phyloP scores from a whole-genome alignment of 2,797 vertebrate genomes.

The Coregonus suidteri region DNA sequence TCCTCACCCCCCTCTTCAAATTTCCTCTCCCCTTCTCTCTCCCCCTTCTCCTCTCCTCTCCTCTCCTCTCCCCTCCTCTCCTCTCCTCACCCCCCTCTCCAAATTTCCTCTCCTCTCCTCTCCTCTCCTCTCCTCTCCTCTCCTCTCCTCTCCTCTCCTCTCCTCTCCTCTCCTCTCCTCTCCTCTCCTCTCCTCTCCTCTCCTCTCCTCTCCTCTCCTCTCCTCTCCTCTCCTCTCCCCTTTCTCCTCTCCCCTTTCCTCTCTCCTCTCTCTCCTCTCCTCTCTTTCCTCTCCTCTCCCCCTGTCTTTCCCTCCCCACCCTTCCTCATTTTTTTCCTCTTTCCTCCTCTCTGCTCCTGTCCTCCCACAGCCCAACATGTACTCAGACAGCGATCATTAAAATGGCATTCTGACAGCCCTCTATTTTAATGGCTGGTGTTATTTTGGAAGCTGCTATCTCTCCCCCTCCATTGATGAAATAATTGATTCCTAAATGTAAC shows the following conservation, averaged over 20 bases:
- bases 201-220: background rate
- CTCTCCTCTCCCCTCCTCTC: no score
- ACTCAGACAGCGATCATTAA: background rate
- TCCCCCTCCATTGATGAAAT: constrained; percentile 20
- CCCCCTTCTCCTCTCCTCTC: no score
- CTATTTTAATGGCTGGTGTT: no score
- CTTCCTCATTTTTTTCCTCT: background rate
- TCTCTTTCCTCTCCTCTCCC: no score
- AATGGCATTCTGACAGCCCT: constrained; percentile 15
- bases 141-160: no score
- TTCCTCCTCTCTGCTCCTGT: background rate
- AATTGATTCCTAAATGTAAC: constrained; percentile 40
- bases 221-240: background rate
- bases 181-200: background rate
- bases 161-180: background rate
- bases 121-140: no score
- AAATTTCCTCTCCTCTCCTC: no score
- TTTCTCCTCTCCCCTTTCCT: background rate
- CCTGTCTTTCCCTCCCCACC: no score
- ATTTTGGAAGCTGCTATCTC: background rate
- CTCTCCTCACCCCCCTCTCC: no score
- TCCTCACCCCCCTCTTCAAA: no score
- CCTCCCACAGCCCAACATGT: background rate
- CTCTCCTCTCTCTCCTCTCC: no score
- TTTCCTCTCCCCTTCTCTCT: no score